Conservation (phyloP, 2,797 vertebrate genomes). For the Passerculus sandwichensis region DNA sequence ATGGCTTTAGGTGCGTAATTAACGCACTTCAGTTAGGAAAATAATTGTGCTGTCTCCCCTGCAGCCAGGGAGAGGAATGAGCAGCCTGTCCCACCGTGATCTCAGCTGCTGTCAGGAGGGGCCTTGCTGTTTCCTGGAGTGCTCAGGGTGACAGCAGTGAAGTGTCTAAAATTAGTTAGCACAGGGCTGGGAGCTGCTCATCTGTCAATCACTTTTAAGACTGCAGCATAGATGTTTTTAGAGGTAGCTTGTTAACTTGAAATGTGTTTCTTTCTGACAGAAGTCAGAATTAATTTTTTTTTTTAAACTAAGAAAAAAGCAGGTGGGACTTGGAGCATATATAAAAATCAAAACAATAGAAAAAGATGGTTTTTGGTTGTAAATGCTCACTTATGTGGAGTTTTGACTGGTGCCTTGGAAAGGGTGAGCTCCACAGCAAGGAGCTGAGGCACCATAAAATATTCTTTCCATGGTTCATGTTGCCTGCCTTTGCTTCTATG, state of each 20-base stretch:
- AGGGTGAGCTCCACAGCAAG: neutral
- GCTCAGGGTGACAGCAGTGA: neutral
- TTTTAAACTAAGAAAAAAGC: neutral
- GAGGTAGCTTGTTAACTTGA: neutral
- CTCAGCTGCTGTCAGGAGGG: neutral
- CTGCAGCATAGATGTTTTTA: neutral
- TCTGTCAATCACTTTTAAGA: neutral
- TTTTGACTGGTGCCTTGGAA: neutral
- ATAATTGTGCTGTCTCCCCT: neutral
- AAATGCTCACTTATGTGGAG: neutral
- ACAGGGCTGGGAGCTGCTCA: neutral
- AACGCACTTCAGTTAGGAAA: neutral
- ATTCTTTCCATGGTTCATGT: neutral
- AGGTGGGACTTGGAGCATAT: neutral
- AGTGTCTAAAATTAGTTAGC: neutral
- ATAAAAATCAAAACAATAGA: neutral
- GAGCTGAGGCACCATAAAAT: neutral
- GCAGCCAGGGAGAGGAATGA: neutral
- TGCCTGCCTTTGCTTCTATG: neutral
- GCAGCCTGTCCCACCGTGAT: neutral
- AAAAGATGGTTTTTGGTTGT: neutral
- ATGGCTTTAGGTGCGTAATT: neutral
- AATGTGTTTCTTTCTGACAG: neutral
- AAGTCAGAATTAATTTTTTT: neutral
- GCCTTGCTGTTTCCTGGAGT: neutral